Conservation (phyloP, 2,113 vertebrate species). For the Brienomyrus brachyistius region DNA sequence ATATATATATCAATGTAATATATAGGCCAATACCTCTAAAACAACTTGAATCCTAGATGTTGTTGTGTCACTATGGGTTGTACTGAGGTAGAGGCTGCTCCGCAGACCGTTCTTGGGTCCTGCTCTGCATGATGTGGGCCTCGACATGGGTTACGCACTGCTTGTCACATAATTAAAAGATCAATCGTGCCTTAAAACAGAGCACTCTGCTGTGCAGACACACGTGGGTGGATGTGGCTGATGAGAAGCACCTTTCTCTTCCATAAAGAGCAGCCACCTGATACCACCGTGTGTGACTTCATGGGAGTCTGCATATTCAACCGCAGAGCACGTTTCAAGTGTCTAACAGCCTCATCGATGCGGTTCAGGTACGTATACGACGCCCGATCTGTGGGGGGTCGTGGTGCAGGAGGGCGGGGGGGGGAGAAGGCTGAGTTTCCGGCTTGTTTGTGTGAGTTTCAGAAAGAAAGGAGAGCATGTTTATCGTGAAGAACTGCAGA, state of each 20-base stretch:
- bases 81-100: not conserved
- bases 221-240: slow-evolving; percentile 53
- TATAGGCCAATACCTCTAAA: not conserved
- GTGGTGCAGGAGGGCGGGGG: not conserved
- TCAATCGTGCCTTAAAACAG: slow-evolving; percentile 63
- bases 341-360: not conserved
- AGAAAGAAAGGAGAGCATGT: not conserved
- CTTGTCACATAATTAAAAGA: slow-evolving; percentile 66
- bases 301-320: not conserved
- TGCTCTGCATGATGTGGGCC: slow-evolving; percentile 27
- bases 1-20: too few relatives aligned
- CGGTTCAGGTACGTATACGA: not conserved
- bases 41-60: not conserved
- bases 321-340: not conserved
- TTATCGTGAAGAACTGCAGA: not conserved
- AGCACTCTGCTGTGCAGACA: slow-evolving; percentile 42
- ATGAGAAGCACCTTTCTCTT: slow-evolving; percentile 44
- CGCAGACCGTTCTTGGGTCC: not conserved
- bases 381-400: not conserved
- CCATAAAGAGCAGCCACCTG: not conserved
- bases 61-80: not conserved
- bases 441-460: not conserved
- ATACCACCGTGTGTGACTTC: not conserved
- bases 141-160: slow-evolving; percentile 49
- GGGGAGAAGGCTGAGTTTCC: not conserved